Evolutionary conservation across 2,888 invertebrate species (phyloP).

Genomic region (Leucozona laternaria): DNA sequence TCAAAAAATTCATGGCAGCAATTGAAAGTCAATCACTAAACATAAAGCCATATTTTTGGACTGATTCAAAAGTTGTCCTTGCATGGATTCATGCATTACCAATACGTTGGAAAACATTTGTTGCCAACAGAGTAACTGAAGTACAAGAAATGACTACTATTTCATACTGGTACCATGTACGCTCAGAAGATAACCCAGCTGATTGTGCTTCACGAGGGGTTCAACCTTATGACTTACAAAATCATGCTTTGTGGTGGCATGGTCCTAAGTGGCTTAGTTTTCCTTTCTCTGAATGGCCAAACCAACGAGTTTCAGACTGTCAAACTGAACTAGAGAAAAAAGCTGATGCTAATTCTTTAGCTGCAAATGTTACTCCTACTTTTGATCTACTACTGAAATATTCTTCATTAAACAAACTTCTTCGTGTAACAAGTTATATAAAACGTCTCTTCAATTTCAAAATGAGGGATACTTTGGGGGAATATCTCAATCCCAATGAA

Average conservation of each 20-base stretch:
- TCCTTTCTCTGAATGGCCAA: slow-evolving; percentile 11
- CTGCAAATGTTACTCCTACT: not conserved
- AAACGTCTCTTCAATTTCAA: not conserved
- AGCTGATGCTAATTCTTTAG: not conserved
- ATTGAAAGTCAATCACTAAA: not conserved
- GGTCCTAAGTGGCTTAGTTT: not conserved
- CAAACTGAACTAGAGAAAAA: slow-evolving; percentile 24
- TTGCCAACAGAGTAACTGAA: not conserved
- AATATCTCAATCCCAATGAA: not conserved
- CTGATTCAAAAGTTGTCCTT: not conserved
- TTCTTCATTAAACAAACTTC: not conserved
- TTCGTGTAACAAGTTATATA: slow-evolving; percentile 1
- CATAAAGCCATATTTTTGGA: slow-evolving; percentile 10
- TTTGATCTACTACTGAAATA: not conserved
- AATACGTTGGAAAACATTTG: slow-evolving; percentile 18
- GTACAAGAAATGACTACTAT: not conserved
- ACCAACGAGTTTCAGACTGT: not conserved
- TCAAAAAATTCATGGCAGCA: not conserved
- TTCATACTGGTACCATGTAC: not conserved
- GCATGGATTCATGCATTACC: slow-evolving; percentile 61
- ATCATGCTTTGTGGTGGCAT: not conserved
- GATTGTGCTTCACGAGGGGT: not conserved
- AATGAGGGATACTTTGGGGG: not conserved
- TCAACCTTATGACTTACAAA: not conserved
- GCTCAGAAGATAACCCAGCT: not conserved